Evolutionary conservation across 1,140 invertebrate species (phyloP).

Genomic region (Drosophila pruinosa): DNA sequence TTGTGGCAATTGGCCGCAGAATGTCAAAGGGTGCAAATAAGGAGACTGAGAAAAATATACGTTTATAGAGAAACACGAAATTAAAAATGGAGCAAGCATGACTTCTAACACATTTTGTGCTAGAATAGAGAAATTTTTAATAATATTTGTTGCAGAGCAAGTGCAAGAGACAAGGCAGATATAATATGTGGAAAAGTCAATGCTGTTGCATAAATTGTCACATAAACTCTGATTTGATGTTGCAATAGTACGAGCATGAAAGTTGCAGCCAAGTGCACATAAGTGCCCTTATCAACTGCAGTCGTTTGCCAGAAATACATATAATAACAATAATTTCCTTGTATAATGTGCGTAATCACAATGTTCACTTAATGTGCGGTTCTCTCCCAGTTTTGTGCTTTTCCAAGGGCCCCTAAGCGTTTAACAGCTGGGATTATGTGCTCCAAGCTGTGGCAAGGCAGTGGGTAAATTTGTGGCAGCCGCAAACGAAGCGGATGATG

Average conservation of each 20-base stretch:
- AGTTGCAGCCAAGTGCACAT: not conserved
- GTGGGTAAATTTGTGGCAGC: not conserved
- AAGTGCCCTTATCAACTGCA: not conserved
- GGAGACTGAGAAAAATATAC: not conserved
- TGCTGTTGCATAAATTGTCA: not conserved
- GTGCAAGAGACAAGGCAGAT: too few species aligned
- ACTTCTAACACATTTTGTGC: not conserved
- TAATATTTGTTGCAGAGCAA: too few species aligned
- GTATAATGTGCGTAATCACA: slow-evolving; percentile 44
- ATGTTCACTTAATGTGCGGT: slow-evolving; percentile 26
- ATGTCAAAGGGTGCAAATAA: not conserved
- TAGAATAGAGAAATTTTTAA: too few species aligned
- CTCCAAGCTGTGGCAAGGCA: slow-evolving; percentile 8
- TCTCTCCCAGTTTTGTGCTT: not conserved
- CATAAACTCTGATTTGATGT: not conserved
- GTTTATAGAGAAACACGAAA: not conserved
- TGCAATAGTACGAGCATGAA: not conserved
- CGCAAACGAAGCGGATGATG: not conserved
- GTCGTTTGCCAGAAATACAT: not conserved
- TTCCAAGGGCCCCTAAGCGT: slow-evolving; percentile 14
- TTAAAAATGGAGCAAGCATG: not conserved
- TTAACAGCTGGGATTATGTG: slow-evolving; percentile 39
- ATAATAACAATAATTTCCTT: slow-evolving; percentile 35
- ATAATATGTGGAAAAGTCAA: too few species aligned
- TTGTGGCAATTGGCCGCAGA: not conserved